Evolutionary conservation across 1,140 invertebrate genomes (phyloP), one percentile per base, ranked within the genome.

Genomic region (Metopolophium dirhodum): DNA sequence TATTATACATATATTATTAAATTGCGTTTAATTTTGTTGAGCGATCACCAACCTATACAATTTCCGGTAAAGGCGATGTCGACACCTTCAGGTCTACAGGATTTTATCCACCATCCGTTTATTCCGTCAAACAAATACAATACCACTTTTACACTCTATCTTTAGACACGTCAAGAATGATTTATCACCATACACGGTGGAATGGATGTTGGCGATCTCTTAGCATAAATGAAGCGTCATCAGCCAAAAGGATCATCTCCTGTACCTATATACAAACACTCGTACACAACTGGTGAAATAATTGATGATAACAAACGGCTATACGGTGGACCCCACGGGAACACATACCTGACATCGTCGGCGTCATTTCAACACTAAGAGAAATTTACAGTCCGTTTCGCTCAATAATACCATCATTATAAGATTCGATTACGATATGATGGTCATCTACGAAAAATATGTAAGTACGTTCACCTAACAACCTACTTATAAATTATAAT

Each of bases 251-350:
- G 47, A 83, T 83, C 77, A 47, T 85, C 68, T 85, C 68, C 9
- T 35, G 41, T 11, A 41, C 77, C 61, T 30, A 68, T 30, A 49
- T 82, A 82, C 68, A 35, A 61, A 82, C 90, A 91, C 90, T 77
- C 90, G 20, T 91, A 91, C 26, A 47, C 57, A n/a, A 91, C 68
- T 82, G 77, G 30, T 9, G 47, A 92, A 92, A 85, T 92, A 85
- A 92, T 83, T 91, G 90, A 92, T 92, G 77, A 85, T 92, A 92
- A 92, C 68, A 92, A 82, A 91, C 91, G n/a, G 88, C 51, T 35
- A 41, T n/a, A 85, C n/a, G 20, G 61, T 7, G 22, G 11, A 54
- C 47, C 30, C 35, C 26, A 35, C 30, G 61, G 61, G 47, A 82
- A 49, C 18, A 35, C 20, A 68, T 91, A 77, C 30, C 35, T 45